These are phyloP conservation scores for Accipiter cooperii DNA, from an alignment of 2,113 vertebrate species.

Conservation along the genomic window DNA sequence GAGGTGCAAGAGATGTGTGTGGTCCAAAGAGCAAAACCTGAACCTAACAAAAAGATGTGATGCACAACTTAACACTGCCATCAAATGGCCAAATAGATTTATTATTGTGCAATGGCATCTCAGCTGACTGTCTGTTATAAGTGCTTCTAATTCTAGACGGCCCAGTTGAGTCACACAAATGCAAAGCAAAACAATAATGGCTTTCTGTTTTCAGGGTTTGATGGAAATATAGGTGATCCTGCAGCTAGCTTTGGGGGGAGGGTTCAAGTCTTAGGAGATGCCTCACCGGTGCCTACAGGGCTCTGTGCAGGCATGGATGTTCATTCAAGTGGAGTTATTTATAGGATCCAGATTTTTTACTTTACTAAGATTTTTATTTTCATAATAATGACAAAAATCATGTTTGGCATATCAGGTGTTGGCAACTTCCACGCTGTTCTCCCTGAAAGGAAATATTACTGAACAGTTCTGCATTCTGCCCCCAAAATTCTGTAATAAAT, in stretches of 20 bases:
- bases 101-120: background rate
- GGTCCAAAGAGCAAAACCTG: background rate
- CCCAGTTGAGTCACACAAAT: background rate
- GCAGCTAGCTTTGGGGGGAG: background rate
- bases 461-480: background rate
- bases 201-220: background rate
- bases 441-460: background rate
- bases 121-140: background rate
- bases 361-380: no score
- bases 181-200: background rate
- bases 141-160: background rate
- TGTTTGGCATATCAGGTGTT: background rate
- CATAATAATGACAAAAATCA: background rate
- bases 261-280: background rate
- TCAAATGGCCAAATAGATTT: constrained; percentile 43
- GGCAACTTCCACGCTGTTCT: background rate
- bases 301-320: background rate
- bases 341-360: background rate
- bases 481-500: background rate
- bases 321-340: background rate
- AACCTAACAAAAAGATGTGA: background rate
- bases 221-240: background rate
- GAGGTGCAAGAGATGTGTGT: background rate
- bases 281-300: background rate
- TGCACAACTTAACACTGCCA: constrained; percentile 55